Evolutionary conservation across 2,797 vertebrate genomes (phyloP), one percentile per base, ranked within the genome.

Genomic region (Diplodus sargus): DNA sequence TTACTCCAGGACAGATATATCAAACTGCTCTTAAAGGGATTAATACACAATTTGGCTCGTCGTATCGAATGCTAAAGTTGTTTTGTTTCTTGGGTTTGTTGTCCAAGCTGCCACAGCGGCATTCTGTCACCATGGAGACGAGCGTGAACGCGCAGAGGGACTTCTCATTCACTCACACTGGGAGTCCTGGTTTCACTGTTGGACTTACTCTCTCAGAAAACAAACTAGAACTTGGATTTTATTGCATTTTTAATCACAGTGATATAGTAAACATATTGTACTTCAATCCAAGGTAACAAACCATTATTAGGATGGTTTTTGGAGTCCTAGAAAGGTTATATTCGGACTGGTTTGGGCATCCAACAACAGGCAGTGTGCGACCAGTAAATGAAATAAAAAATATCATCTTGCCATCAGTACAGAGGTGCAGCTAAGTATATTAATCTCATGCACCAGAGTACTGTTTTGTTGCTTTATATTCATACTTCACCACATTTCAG

Each of bases 81-180:
- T 76, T 54, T 63, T 45, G 43, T 43, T 49, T 63, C 25, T 61
- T 10, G 17, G 52, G 83, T 91, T 93, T 92, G 86, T 91, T 93
- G 77, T 91, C 43, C 25, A 72, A 57, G 28, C 69, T 48, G 47
- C 70, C 60, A 61, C 60, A 22, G 88, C 87, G 79, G 72, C 89
- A 53, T 85, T 72, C 51, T 76, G 94, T 95, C 68, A 74, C 94
- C 92, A 94, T 94, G 87, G 95, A 87, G 77, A 96, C 78, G 68
- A 30, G 56, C 85, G 84, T 86, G 94, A 82, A 91, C 93, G 93
- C 93, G 93, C 93, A 86, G 25, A 15, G 12, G 15, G 54, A 57
- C 45, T 39, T 61, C 6, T 73, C 56, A 3, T 30, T 72, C 58
- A 70, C 17, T 42, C 42, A 9, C 23, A 22, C 42, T 2, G 2